Percentiles rank a stretch among this genome's conserved stretches.
Conservation (phyloP, 1,140 invertebrate genomes). For the Pachypsylla venusta region DNA sequence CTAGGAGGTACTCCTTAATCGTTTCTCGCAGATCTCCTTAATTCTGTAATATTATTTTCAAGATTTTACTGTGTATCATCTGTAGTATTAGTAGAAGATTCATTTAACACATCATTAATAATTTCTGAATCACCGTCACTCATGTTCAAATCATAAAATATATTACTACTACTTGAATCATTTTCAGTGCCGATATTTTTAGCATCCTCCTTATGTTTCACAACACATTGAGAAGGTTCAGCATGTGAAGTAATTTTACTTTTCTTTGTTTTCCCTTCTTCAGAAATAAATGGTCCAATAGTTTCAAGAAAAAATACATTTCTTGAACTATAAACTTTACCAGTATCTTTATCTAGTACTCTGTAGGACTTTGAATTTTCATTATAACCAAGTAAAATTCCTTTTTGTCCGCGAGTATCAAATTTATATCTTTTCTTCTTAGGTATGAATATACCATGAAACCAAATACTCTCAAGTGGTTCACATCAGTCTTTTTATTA, state of each 20-base stretch:
- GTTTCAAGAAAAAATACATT: no score
- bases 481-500: slow-evolving; percentile 16
- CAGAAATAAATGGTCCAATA: no score
- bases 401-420: slow-evolving; percentile 9
- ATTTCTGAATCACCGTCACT: background rate
- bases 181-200: background rate
- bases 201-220: no score
- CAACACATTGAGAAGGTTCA: background rate
- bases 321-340: background rate
- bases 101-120: background rate
- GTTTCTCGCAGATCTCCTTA: background rate
- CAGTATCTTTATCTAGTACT: background rate
- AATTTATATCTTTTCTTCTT: slow-evolving; percentile 17
- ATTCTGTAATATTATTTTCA: background rate
- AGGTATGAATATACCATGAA: slow-evolving; percentile 17
- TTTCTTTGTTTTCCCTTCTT: no score
- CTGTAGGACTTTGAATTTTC: slow-evolving; percentile 10
- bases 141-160: background rate
- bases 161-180: background rate
- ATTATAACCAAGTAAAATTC: slow-evolving; percentile 9
- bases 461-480: slow-evolving; percentile 18
- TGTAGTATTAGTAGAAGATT: no score
- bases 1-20: background rate
- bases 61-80: background rate
- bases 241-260: no score